Base-by-base conservation (phyloP, 1,140 invertebrate species). In the Phymastichus coffea region DNA sequence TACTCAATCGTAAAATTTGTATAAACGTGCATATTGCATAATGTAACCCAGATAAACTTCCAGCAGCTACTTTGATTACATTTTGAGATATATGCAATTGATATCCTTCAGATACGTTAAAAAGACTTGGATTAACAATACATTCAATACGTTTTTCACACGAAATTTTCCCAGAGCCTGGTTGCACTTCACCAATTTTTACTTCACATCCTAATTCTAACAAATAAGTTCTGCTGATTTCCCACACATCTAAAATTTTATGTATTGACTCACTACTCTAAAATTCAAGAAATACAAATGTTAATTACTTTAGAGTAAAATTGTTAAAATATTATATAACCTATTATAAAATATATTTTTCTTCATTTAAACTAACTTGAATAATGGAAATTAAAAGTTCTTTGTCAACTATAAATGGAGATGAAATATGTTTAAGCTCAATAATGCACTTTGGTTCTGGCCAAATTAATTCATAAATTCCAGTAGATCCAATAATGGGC, bases 1-100 rank as follows among this genome's bases (percentile, higher is more conserved):
- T 69, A 63, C 70, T 76, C 72, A 87, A 69, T 17, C 77, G 73
- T 26, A 88, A 71, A 55, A 88, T 79, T 66, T 88, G 87, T 6
- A 83, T 77, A 38, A 88, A 79, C 1, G 86, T 88, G 20, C 78
- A 82, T 33, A 88, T 79, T 3, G 83, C 85, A 71, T 85, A 84
- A 70, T 85, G 83, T 12, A 88, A 66, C 28, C 85, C 84, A 25
- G 75, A 70, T 12, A 82, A 68, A 71, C 83, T 85, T 46, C 80
- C 80, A 51, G 84, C 83, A 51, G 79, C 74, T 3, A 87, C 79
- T 74, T 81, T 82, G 4, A 87, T 78, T 74, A 85, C 75, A 55
- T 77, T 73, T 58, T 81, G 73, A 4, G 76, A 75, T 49, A 83
- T 74, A 49, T 81, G 78, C 9, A 84, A 66, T 59, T 82, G 80